A percentile compares a stretch with the other conserved stretches of the same genome.
Evolutionary conservation across 2,113 vertebrate genomes (phyloP).

Genomic region (Lophotis ruficrista): DNA sequence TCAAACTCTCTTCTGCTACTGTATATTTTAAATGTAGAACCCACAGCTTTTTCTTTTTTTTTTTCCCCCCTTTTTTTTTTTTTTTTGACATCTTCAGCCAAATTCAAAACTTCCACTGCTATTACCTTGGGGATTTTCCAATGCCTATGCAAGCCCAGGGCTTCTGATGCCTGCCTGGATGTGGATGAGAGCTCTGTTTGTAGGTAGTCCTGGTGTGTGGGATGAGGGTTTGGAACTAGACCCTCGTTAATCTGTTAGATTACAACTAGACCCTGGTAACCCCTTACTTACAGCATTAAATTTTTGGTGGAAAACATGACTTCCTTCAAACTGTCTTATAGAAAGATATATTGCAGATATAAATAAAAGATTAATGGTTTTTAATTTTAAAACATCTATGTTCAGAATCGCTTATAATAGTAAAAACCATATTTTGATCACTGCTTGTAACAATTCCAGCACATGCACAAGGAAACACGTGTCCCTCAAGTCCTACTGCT

Average conservation of each 20-base stretch:
- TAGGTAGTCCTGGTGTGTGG: not conserved
- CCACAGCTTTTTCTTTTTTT: too few species aligned
- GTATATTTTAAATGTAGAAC: not conserved
- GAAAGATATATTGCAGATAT: not conserved
- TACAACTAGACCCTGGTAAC: not conserved
- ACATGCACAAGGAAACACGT: rapidly evolving
- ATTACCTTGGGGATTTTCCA: not conserved
- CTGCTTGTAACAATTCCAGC: not conserved
- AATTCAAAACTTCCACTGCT: not conserved
- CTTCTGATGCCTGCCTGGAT: rapidly evolving
- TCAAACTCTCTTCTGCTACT: not conserved
- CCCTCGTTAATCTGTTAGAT: not conserved
- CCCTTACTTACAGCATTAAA: not conserved
- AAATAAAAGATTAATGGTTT: not conserved
- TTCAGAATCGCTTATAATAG: not conserved
- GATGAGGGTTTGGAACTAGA: not conserved
- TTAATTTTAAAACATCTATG: not conserved
- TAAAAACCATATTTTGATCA: not conserved
- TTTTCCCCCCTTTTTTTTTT: rapidly evolving
- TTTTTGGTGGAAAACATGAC: not conserved
- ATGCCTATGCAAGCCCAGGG: not conserved
- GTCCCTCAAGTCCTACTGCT: not conserved
- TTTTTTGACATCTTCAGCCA: not conserved
- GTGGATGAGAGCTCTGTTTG: not conserved
- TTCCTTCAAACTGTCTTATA: not conserved